Evolutionary conservation across 2,888 invertebrate genomes (phyloP), one percentile per base, ranked within the genome.

Genomic region (Dolichomitus sp.): DNA sequence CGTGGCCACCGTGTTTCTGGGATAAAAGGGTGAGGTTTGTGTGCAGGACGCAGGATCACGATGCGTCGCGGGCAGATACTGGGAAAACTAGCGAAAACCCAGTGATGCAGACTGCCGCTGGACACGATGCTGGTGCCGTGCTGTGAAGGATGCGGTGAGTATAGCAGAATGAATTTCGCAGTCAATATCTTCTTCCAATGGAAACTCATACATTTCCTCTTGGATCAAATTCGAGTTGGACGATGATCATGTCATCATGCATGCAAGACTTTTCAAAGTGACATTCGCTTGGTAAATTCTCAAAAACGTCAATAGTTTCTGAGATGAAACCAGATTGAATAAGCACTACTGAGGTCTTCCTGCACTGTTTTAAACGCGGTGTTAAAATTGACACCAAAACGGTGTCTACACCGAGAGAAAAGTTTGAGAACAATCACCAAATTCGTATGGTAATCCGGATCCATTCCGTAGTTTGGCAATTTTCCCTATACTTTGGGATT

Each of bases 1-100:
- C 77, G 75, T 61, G 81, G 84, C 50, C 52, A 59, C 30, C 42
- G 73, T 52, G 77, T 63, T 76, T 75, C 66, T 65, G 45, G 57
- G 85, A 86, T 81, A 83, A 75, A 78, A 76, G 77, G 76, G 70
- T 65, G 65, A 23, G 40, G 14, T 52, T 11, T 70, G 57, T 45
- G 23, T 66, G 72, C 14, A 11, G 69, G 23, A 72, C 37, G 52
- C 40, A 50, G 57, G 40, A 75, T 66, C 79, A 42, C 61, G 75
- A 76, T 45, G 75, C 74, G 82, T 82, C 65, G 74, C 48, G 59
- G 74, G 74, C 65, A 57, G 78, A 82, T 68, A 68, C 50, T 23
- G 68, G 48, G 69, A 65, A 61, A 74, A 74, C 61, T 68, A 78
- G 61, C 33, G 81, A 69, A 69, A 68, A 82, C 78, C 52, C 78